Conservation (phyloP, 2,113 vertebrate species). For the Neotragus moschatus region DNA sequence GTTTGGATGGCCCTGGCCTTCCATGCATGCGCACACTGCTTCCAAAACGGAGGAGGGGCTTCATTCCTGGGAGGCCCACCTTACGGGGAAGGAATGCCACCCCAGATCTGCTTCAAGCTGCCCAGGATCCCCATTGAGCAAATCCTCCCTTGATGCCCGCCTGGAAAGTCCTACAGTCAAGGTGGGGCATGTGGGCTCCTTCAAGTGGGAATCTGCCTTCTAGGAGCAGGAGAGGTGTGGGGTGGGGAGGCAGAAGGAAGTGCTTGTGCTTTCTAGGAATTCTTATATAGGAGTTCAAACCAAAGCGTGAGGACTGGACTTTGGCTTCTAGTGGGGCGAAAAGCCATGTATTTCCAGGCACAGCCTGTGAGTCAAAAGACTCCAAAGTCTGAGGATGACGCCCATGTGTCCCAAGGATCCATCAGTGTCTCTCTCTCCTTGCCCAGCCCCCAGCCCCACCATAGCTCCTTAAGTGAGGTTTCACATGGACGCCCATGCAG, state of each 20-base stretch:
- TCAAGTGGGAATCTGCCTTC: background rate
- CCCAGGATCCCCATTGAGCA: rapidly evolving
- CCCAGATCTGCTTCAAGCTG: background rate
- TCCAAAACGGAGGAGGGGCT: background rate
- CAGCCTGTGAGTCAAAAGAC: background rate
- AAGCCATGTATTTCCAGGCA: background rate
- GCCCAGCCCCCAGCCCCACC: no score
- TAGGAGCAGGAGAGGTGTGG: background rate
- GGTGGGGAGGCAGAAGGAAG: background rate
- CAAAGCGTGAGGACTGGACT: background rate
- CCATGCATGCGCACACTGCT: background rate
- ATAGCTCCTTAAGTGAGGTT: background rate
- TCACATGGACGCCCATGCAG: rapidly evolving
- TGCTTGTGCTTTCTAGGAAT: background rate
- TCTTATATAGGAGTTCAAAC: background rate
- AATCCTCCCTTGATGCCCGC: background rate
- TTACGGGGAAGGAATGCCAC: background rate
- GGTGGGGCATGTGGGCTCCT: background rate
- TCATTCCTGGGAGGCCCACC: background rate
- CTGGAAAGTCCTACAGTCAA: background rate
- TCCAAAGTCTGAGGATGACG: background rate
- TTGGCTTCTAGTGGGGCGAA: no score
- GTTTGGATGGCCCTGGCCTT: background rate
- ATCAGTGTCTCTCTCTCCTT: background rate
- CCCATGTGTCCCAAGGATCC: rapidly evolving